A percentile compares a stretch with the other conserved stretches of the same genome.
Conservation (phyloP, 2,888 invertebrate species). For the Rhogogaster chlorosoma region DNA sequence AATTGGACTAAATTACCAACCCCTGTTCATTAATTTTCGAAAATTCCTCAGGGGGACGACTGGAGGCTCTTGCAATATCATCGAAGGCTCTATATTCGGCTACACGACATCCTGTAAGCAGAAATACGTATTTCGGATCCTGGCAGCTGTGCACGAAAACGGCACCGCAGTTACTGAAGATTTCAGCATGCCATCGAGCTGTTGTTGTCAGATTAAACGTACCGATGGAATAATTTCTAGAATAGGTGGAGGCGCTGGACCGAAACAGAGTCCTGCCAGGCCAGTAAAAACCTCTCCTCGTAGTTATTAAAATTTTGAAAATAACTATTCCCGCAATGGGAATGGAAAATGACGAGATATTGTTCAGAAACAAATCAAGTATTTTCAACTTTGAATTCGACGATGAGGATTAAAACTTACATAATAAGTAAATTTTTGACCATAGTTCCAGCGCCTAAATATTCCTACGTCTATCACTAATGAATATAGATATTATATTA, state of each 20-base stretch:
- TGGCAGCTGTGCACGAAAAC: slow-evolving; percentile 79
- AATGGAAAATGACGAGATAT: not conserved
- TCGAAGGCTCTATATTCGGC: slow-evolving; percentile 61
- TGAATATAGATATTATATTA: too few relatives aligned
- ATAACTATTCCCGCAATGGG: not conserved
- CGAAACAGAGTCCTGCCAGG: not conserved
- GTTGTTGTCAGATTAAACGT: slow-evolving; percentile 80
- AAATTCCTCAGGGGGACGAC: slow-evolving; percentile 52
- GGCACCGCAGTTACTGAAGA: slow-evolving; percentile 77
- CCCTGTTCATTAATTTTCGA: not conserved
- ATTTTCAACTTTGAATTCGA: too few relatives aligned
- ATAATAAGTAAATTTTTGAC: too few relatives aligned
- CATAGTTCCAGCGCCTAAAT: too few relatives aligned
- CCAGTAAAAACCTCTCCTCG: not conserved
- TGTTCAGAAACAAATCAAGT: too few relatives aligned
- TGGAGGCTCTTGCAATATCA: not conserved
- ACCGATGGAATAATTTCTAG: not conserved
- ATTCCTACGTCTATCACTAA: too few relatives aligned
- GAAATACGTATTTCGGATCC: slow-evolving; percentile 79
- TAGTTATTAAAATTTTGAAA: not conserved
- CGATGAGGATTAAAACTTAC: too few relatives aligned
- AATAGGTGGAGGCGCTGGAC: not conserved
- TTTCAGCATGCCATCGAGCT: slow-evolving; percentile 85
- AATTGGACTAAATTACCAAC: not conserved
- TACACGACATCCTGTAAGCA: slow-evolving; percentile 79